Evolutionary conservation across 1,140 invertebrate species (phyloP).

Genomic region (Diorhabda carinulata): DNA sequence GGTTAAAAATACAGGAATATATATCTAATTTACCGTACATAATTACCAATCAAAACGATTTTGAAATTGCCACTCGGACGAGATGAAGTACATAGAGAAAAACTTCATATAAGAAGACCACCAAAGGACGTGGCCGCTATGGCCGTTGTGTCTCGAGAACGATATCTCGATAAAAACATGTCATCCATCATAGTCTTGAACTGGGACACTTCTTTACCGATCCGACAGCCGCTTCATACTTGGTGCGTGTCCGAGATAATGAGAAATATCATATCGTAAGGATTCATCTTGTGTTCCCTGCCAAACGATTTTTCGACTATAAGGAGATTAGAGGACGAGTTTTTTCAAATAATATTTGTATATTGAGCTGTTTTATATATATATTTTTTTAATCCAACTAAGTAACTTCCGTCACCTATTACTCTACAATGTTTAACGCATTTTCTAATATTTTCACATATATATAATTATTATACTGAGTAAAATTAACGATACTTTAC

Average conservation of each 20-base stretch:
- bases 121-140: slow-evolving; percentile 15
- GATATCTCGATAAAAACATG: slow-evolving; percentile 36
- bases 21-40: neutral
- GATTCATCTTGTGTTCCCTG: neutral
- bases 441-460: too few relatives aligned
- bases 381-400: too few relatives aligned
- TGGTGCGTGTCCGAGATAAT: slow-evolving; percentile 34
- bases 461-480: too few relatives aligned
- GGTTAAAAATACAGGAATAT: neutral
- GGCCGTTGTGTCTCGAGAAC: slow-evolving; percentile 14
- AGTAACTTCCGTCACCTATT: too few relatives aligned
- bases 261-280: slow-evolving; percentile 34
- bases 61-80: neutral
- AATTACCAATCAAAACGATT: slow-evolving; percentile 2
- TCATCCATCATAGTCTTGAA: slow-evolving; percentile 40
- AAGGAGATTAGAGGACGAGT: neutral
- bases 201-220: slow-evolving; percentile 41
- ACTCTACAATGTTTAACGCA: too few relatives aligned
- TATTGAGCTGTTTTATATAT: too few relatives aligned
- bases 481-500: too few relatives aligned
- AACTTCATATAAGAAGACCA: slow-evolving; percentile 12
- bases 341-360: neutral
- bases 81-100: neutral
- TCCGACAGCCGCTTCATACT: slow-evolving; percentile 39
- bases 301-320: neutral